These are phyloP conservation scores for Prostheceraeus crozeri DNA, from an alignment of 2,888 invertebrate species.

Conservation along the genomic window DNA sequence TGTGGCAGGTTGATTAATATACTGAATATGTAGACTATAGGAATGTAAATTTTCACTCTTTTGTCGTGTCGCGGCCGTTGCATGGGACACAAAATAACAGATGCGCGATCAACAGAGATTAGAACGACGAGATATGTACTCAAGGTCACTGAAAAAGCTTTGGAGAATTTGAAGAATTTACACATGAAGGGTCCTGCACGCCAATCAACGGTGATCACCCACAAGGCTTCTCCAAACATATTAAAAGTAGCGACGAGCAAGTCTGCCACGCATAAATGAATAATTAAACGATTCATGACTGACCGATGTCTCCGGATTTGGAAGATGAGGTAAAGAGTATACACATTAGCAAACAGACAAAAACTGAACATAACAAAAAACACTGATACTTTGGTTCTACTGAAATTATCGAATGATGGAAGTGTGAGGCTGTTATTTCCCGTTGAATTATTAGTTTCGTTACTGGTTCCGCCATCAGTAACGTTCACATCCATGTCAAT, in stretches of 20 bases:
- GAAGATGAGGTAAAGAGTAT: background rate
- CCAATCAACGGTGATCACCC: slow-evolving; percentile 75
- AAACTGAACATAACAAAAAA: no score
- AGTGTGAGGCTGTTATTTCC: no score
- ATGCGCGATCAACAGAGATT: slow-evolving; percentile 73
- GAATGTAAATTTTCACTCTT: no score
- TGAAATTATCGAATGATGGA: no score
- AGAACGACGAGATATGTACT: slow-evolving; percentile 74
- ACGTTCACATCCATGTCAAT: no score
- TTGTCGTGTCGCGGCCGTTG: no score
- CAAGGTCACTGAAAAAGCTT: slow-evolving; percentile 70
- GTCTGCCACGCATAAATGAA: slow-evolving; percentile 73
- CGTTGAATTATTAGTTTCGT: no score
- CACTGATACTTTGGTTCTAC: no score
- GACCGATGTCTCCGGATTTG: slow-evolving; percentile 56
- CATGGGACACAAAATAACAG: slow-evolving; percentile 67
- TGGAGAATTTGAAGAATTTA: slow-evolving; percentile 71
- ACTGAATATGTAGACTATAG: no score
- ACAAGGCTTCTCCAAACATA: slow-evolving; percentile 71
- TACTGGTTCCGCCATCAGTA: no score
- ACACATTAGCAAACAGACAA: background rate
- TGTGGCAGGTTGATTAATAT: no score
- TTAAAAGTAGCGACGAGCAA: slow-evolving; percentile 73
- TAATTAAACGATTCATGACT: slow-evolving; percentile 67
- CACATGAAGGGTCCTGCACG: slow-evolving; percentile 69